Base-by-base conservation (phyloP, 2,888 invertebrate genomes). In the Podabrus alpinus region DNA sequence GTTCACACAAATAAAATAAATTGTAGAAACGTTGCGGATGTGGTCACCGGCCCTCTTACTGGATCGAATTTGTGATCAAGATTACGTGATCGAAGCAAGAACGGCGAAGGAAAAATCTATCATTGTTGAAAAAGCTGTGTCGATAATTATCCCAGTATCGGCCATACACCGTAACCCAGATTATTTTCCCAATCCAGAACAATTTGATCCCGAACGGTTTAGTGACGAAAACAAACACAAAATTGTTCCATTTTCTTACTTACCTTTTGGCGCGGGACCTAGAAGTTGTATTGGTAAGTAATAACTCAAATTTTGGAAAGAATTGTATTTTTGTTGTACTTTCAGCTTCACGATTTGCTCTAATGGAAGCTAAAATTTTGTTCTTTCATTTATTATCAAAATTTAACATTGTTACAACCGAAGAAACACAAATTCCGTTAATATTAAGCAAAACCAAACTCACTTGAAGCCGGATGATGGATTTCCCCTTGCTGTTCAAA, bases 151-250 rank as follows among this genome's bases (percentile, higher is more conserved):
- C 15, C 86, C 88, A 0, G 79, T 86, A 2, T 82, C 81, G 45
- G 84, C 82, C 0, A 72, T 88, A 3, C 88, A 88, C 3, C 79
- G 78, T 1, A 87, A 88, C 75, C 81, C 85, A 0, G 75, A 85
- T 2, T 81, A 85, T 71, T 88, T 83, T 74, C 78, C 85, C 0
- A 82, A 88, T 15, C 88, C 88, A 0, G 80, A 84, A 0, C 83
- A 82, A 45, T 89, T 89, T 72, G 80, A 87, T 72, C 88, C 88
- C 0, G 87, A 88, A 1, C 81, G 88, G 11, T 88, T 88, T 74
- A 76, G 82, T 11, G 82, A 83, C 0, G 84, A 84, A 64, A 84
- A 84, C 15, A 86, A 85, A 68, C 75, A 78, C 5, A 81, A 82
- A 3, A 81, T 85, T n/a, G 79, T 82, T 68, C 82, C 84, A 1